Evolutionary conservation across 2,113 vertebrate species (phyloP).

Genomic region (Pundamilia nyererei): DNA sequence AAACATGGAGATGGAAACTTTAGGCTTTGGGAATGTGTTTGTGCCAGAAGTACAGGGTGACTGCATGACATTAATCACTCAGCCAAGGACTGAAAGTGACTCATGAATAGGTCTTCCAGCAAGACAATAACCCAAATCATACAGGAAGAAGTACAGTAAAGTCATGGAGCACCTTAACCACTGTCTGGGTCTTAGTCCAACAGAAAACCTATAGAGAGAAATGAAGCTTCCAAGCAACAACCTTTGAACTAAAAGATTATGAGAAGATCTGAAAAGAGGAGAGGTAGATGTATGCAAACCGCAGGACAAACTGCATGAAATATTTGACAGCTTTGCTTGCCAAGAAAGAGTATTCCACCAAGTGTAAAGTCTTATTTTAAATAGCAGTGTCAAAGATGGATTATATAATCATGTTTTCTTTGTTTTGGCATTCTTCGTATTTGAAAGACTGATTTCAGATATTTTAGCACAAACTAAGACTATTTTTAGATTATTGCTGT

Average conservation of each 20-base stretch:
- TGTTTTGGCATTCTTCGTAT: background rate
- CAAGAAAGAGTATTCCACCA: background rate
- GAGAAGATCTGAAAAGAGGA: background rate
- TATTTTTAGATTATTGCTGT: background rate
- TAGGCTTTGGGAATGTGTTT: background rate
- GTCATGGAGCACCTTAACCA: background rate
- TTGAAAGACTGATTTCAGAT: background rate
- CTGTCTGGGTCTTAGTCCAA: background rate
- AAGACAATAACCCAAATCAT: background rate
- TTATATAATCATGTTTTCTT: background rate
- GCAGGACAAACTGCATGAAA: background rate
- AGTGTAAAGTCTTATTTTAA: background rate
- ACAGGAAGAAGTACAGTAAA: background rate
- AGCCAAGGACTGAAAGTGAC: background rate
- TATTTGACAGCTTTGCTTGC: background rate
- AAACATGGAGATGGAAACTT: background rate
- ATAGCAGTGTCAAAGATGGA: background rate
- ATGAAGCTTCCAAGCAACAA: background rate
- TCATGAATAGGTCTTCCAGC: background rate
- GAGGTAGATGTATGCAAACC: background rate
- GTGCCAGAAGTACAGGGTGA: background rate
- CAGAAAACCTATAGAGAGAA: background rate
- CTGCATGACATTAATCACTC: background rate
- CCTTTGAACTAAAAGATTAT: background rate
- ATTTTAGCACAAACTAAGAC: background rate